Conservation (phyloP, 2,113 vertebrate genomes). For the Salvelinus sp. region DNA sequence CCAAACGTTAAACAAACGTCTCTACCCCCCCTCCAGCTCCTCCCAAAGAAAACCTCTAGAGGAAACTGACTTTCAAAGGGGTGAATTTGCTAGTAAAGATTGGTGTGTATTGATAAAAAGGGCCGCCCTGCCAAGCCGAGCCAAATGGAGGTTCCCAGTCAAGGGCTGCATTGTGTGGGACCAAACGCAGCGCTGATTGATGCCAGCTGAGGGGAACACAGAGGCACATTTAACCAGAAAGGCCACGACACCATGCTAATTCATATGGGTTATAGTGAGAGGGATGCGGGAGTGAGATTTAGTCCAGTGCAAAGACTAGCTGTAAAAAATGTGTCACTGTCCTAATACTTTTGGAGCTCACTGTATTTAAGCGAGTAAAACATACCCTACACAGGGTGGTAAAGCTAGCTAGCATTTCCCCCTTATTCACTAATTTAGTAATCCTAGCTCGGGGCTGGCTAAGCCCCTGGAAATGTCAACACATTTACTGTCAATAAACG, state of each 20-base stretch:
- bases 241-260: slow-evolving; percentile 18
- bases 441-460: too few species aligned
- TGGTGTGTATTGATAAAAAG: slow-evolving; percentile 77
- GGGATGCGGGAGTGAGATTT: too few species aligned
- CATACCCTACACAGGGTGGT: too few species aligned
- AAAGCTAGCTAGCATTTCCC: too few species aligned
- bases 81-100: slow-evolving; percentile 63
- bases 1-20: background rate
- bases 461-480: too few species aligned
- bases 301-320: too few species aligned
- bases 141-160: slow-evolving; percentile 67
- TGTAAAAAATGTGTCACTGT: too few species aligned
- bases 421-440: too few species aligned
- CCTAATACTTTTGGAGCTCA: too few species aligned
- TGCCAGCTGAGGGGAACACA: slow-evolving; percentile 82
- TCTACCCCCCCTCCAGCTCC: background rate
- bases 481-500: too few species aligned
- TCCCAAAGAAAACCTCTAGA: background rate
- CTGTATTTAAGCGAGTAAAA: too few species aligned
- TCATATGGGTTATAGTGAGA: slow-evolving; percentile 17
- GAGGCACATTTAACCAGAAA: slow-evolving; percentile 71
- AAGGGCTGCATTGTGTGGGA: slow-evolving; percentile 77
- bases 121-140: slow-evolving; percentile 61
- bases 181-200: slow-evolving; percentile 72
- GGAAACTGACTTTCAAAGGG: background rate